Conservation (phyloP, 2,888 invertebrate genomes). For the Epirrhoe tristata region DNA sequence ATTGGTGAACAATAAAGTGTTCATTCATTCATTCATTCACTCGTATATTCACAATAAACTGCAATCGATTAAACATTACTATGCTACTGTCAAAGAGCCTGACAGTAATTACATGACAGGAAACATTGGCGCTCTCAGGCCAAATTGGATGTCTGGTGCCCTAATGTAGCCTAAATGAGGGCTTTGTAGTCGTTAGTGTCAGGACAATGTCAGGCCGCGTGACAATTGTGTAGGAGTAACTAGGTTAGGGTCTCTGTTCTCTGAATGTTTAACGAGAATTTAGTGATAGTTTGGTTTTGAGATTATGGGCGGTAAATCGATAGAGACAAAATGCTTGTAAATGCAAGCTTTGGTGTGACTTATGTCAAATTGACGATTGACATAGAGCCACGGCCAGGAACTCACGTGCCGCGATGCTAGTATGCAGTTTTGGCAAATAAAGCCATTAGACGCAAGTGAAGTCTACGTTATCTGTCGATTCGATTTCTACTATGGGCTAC, state of each 20-base stretch:
- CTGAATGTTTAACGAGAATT: not conserved
- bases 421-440: no score
- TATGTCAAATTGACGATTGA: no score
- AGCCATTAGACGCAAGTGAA: no score
- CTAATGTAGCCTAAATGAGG: constrained; percentile 31
- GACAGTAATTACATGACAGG: constrained; percentile 30
- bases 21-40: no score
- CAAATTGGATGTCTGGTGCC: constrained; percentile 27
- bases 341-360: no score
- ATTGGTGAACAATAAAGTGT: no score
- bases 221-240: constrained; percentile 22
- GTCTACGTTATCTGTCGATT: no score
- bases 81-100: constrained; percentile 17
- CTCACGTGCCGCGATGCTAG: no score
- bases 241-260: constrained; percentile 10
- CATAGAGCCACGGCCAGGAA: no score
- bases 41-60: not conserved
- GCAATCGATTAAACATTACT: constrained; percentile 16
- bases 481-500: no score
- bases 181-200: constrained; percentile 37
- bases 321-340: no score
- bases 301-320: no score
- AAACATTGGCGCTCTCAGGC: constrained; percentile 19
- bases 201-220: constrained; percentile 24
- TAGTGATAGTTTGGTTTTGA: not conserved